Evolutionary conservation across 1,140 invertebrate genomes (phyloP).

Genomic region (Hylyphantes graminicola): DNA sequence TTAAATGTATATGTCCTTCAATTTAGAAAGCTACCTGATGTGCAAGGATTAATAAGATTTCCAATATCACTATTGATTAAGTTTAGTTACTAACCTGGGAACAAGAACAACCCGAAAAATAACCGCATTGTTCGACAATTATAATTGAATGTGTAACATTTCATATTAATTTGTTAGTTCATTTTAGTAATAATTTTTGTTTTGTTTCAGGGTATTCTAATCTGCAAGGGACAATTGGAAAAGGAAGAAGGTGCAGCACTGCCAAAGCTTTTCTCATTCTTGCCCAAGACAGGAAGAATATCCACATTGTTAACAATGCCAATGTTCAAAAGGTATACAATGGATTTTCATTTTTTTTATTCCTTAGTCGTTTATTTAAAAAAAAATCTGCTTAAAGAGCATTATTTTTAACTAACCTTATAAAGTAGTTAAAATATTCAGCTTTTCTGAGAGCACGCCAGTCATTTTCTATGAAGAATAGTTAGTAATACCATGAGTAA

Average conservation of each 20-base stretch:
- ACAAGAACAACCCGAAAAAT: too few relatives aligned
- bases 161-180: slow-evolving; percentile 11
- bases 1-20: too few relatives aligned
- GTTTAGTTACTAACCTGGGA: too few relatives aligned
- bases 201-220: slow-evolving; percentile 44
- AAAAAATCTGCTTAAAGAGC: background rate
- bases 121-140: background rate
- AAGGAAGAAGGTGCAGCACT: slow-evolving; percentile 86
- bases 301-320: slow-evolving; percentile 75
- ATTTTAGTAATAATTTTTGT: too few relatives aligned
- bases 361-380: background rate
- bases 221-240: slow-evolving; percentile 84
- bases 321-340: slow-evolving; percentile 52
- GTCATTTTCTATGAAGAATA: too few relatives aligned
- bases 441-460: background rate
- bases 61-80: too few relatives aligned
- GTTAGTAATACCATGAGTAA: background rate
- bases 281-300: slow-evolving; percentile 78
- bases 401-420: background rate
- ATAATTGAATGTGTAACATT: background rate
- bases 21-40: too few relatives aligned
- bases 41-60: too few relatives aligned
- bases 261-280: slow-evolving; percentile 89
- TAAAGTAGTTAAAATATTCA: background rate
- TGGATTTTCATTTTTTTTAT: too few relatives aligned